A percentile compares a stretch with the other conserved stretches of the same genome.
These are phyloP conservation scores for Micoletzkya japonica DNA, from an alignment of 2,888 invertebrate genomes.

Conservation along the genomic window DNA sequence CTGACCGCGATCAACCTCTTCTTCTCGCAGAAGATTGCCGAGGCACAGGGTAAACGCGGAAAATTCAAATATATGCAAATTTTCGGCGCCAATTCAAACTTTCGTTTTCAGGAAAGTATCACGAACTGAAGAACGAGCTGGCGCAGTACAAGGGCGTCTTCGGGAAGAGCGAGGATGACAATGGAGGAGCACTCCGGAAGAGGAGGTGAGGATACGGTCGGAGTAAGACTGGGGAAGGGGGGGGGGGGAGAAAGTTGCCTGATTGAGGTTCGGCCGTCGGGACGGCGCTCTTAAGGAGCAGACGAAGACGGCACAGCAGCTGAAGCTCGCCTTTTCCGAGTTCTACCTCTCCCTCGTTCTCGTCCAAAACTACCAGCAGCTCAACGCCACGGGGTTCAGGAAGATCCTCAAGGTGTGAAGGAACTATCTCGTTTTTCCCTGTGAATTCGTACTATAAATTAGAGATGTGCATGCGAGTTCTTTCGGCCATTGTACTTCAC, in stretches of 20 bases:
- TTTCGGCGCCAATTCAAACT: background rate
- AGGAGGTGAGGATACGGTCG: constrained; percentile 40
- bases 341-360: constrained; percentile 94
- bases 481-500: too few relatives aligned
- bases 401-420: constrained; percentile 76
- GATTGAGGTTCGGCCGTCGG: constrained; percentile 17
- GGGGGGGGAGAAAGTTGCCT: background rate
- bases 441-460: too few relatives aligned
- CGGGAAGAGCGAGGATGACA: constrained; percentile 37
- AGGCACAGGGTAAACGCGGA: constrained; percentile 75
- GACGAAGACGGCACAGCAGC: constrained; percentile 82
- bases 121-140: constrained; percentile 60
- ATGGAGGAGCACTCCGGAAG: constrained; percentile 38
- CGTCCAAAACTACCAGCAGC: constrained; percentile 85
- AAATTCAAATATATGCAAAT: background rate
- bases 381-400: constrained; percentile 96
- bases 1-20: constrained; percentile 95
- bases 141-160: constrained; percentile 27
- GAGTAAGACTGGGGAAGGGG: constrained; percentile 13
- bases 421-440: background rate
- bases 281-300: constrained; percentile 51
- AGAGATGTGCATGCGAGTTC: too few relatives aligned
- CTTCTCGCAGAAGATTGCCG: constrained; percentile 84
- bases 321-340: constrained; percentile 96
- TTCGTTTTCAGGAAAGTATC: constrained; percentile 57